These are phyloP conservation scores for Drosophila borborema DNA, from an alignment of 2,888 invertebrate species.

Conservation along the genomic window DNA sequence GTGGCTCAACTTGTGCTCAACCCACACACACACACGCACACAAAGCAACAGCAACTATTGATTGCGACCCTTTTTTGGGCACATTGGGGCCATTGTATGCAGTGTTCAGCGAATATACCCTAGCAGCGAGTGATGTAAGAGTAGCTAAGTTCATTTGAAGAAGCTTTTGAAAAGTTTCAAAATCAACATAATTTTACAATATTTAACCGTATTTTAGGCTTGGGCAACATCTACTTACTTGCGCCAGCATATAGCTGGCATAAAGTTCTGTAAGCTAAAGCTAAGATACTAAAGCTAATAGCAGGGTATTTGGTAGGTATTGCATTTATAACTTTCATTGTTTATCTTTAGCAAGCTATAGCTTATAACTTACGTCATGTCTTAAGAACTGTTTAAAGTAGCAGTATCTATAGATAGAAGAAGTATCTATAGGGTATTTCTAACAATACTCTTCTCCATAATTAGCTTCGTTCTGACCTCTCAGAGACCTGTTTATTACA, in stretches of 20 bases:
- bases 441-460: no score
- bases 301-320: neutral
- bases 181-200: neutral
- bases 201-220: neutral
- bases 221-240: no score
- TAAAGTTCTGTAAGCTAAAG: no score
- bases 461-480: neutral
- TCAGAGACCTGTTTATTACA: neutral
- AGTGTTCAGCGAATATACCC: constrained; percentile 37
- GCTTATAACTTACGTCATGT: neutral
- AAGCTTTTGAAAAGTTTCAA: neutral
- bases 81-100: constrained; percentile 51
- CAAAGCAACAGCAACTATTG: constrained; percentile 49
- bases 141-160: neutral
- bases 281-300: neutral
- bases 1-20: constrained; percentile 39
- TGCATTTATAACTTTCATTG: no score
- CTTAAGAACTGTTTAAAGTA: neutral
- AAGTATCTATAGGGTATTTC: neutral
- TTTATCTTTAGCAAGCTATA: no score
- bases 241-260: no score
- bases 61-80: constrained; percentile 58
- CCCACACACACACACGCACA: constrained; percentile 16
- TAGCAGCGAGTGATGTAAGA: neutral
- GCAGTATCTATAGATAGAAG: neutral